Conservation (phyloP, 1,140 invertebrate species). For the Diorhabda sublineata region DNA sequence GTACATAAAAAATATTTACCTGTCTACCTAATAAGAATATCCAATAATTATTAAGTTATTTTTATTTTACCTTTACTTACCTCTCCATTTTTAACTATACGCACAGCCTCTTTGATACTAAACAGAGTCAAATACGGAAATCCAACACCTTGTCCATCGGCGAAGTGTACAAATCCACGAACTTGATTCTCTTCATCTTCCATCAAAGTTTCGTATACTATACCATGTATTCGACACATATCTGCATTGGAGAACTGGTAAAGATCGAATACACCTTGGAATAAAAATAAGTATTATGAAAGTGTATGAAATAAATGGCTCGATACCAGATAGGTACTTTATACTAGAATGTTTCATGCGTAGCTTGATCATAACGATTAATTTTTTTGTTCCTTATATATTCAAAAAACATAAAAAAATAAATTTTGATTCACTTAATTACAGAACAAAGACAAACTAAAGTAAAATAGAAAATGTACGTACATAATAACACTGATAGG, state of each 20-base stretch:
- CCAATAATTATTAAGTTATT: background rate
- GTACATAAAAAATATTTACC: too few relatives aligned
- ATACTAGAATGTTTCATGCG: too few relatives aligned
- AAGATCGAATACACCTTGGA: constrained; percentile 72
- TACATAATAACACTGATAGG: too few relatives aligned
- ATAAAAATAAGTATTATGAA: constrained; percentile 9
- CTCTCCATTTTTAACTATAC: constrained; percentile 76
- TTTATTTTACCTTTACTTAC: constrained; percentile 46
- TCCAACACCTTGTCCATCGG: constrained; percentile 66
- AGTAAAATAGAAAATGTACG: too few relatives aligned
- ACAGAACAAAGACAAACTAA: too few relatives aligned
- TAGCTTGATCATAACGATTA: too few relatives aligned
- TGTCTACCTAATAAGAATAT: too few relatives aligned
- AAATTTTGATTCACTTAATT: too few relatives aligned
- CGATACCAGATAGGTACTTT: too few relatives aligned
- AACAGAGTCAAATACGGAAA: constrained; percentile 72
- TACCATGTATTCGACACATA: constrained; percentile 73
- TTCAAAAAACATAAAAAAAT: too few relatives aligned
- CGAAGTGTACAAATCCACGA: constrained; percentile 67
- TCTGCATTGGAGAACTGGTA: constrained; percentile 72
- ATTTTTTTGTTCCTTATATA: too few relatives aligned
- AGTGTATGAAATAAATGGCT: too few relatives aligned
- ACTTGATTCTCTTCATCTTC: constrained; percentile 78
- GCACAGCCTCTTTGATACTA: constrained; percentile 69
- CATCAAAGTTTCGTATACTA: constrained; percentile 75